Base-by-base conservation (phyloP, 2,888 invertebrate genomes). In the Pachymerium ferrugineum region DNA sequence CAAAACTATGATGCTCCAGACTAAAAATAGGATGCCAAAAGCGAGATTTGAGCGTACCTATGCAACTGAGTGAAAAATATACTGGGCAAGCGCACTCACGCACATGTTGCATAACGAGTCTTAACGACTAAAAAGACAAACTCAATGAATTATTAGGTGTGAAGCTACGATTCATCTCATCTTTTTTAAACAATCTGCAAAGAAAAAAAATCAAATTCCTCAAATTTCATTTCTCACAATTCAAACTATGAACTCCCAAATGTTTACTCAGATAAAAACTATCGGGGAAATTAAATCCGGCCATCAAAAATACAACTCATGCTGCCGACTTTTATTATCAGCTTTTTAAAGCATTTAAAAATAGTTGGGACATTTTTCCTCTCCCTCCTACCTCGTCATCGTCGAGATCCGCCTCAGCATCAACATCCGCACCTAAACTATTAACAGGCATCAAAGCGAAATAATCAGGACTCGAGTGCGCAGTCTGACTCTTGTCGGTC, bases 21-120 rank as follows among this genome's bases (percentile, higher is more conserved):
- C 70, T 70, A 70, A 30, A 70, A 70, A 70, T 70, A 70, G 70
- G 67, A 67, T 3, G 16, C 67, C 67, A 25, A 28, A 29, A n/a
- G 3, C 29, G 42, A 42, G 42, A 42, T 42, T 42, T 16, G 16
- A n/a, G n/a, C 16, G n/a, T 42, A 42, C 42, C 42, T 42, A 42
- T 42, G 42, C n/a, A n/a, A n/a, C n/a, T n/a, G n/a, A n/a, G 16
- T 42, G 67, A 67, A 67, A 67, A 67, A 67, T 12, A 67, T 2
- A 67, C 70, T 70, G 70, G 70, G 70, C 70, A 70, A 30, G 70
- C 70, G 70, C 70, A 70, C 3, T 16, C 42, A 4, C 3, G 42
- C 42, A 14, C 14, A 16, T 16, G 42, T 42, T 42, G 42, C 42
- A 14, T 42, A 42, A 42, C n/a, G 3, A 42, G 12, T 5, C n/a